Evolutionary conservation across 1,140 invertebrate species (phyloP), one percentile per base, ranked within the genome.

Genomic region (Teleopsis dalmanni): DNA sequence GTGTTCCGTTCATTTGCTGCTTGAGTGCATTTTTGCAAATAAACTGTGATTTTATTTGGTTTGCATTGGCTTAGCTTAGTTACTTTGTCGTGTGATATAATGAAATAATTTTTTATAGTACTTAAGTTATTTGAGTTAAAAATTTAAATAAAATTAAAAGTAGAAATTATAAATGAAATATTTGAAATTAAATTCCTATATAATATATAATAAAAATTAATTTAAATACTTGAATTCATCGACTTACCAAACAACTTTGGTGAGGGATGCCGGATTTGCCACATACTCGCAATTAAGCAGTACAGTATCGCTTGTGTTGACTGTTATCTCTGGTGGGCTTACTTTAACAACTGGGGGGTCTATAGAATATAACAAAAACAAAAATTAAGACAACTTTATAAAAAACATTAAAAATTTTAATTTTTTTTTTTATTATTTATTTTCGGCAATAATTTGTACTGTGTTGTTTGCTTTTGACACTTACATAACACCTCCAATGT

Each of bases 401-500:
- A 43, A 19, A 71, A 38, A 25, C 25, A 25, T 16, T 18, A n/a
- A 41, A 27, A 22, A 40, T 47, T 38, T 47, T 13, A 13, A 3
- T 3, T 34, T 13, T 3, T 34, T 10, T 3, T 3, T 34, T 31
- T 19, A 6, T 2, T 26, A 10, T 2, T 31, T 13, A n/a, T 21
- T 40, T 29, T 8, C 9, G 14, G 14, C 11, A 29, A 29, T 29
- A 29, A 23, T 37, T 37, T 18, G 25, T 40, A 13, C 25, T 11
- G 18, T 27, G 14, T 18, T 43, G 38, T 41, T 42, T 23, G 26
- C 29, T 22, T 10, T 33, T 54, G 53, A 54, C 66, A 84, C 86
- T 87, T 81, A 91, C 88, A 91, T 66, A 85, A 78, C 48, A 91
- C 85, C 75, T 89, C 83, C 41, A 91, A 74, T 37, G 80, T 80